These are phyloP conservation scores for Monomorium pharaonis DNA, from an alignment of 1,140 invertebrate species.

Conservation along the genomic window DNA sequence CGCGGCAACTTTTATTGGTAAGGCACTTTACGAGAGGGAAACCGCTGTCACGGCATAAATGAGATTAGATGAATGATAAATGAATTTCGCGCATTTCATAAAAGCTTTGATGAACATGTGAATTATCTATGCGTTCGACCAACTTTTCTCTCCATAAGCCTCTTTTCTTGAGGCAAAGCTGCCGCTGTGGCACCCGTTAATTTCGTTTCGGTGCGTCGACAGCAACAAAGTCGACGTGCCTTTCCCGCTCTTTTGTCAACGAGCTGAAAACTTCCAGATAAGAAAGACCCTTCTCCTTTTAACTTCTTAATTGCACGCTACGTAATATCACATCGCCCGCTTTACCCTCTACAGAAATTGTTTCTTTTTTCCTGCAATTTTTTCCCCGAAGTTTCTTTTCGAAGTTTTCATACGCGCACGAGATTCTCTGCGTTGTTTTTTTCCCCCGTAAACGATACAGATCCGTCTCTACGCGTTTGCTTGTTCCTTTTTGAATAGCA, in stretches of 20 bases:
- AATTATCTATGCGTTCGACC: constrained; percentile 18
- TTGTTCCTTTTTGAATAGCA: background rate
- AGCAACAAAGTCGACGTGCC: background rate
- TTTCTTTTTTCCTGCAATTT: background rate
- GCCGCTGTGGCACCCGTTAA: constrained; percentile 7
- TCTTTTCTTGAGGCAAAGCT: background rate
- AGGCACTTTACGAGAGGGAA: background rate
- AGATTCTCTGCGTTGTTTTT: background rate
- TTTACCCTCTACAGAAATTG: background rate
- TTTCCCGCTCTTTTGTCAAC: background rate
- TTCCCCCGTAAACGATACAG: background rate
- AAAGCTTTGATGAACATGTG: background rate
- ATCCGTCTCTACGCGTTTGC: background rate
- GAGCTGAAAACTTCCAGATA: constrained; percentile 39
- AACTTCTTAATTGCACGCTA: constrained; percentile 53
- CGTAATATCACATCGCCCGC: background rate
- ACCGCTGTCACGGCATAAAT: background rate
- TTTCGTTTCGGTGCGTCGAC: constrained; percentile 8
- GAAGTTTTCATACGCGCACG: background rate
- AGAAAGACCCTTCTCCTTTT: constrained; percentile 26
- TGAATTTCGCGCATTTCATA: background rate
- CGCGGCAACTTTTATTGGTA: constrained; percentile 26
- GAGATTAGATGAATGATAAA: constrained; percentile 8
- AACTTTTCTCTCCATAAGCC: background rate
- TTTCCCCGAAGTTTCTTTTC: constrained; percentile 2